Percentiles rank a stretch among this genome's conserved stretches.
Conservation (phyloP, 2,888 invertebrate species). For the Anaspis maculata region DNA sequence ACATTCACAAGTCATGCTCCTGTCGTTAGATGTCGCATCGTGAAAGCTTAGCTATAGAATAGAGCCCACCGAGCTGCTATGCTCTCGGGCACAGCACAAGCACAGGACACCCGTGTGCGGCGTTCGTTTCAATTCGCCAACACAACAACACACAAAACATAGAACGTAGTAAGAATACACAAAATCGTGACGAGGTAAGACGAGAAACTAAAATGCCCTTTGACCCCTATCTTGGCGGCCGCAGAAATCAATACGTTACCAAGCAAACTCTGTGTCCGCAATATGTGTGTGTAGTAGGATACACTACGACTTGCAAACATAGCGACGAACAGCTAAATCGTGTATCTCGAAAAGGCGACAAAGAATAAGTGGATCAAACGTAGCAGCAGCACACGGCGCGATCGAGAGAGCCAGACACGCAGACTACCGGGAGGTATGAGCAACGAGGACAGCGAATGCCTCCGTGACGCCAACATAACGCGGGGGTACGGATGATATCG, state of each 20-base stretch:
- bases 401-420: slow-evolving; percentile 3
- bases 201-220: slow-evolving; percentile 33
- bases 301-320: slow-evolving; percentile 28
- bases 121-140: slow-evolving; percentile 10
- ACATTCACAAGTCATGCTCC: no score
- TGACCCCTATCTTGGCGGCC: slow-evolving; percentile 41
- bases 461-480: no score
- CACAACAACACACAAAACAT: no score
- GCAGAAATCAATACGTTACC: slow-evolving; percentile 40
- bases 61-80: no score
- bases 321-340: slow-evolving; percentile 20
- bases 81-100: no score
- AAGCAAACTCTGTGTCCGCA: slow-evolving; percentile 30
- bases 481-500: no score
- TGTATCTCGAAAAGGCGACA: slow-evolving; percentile 20
- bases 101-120: background rate
- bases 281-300: slow-evolving; percentile 26
- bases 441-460: no score
- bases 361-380: slow-evolving; percentile 15
- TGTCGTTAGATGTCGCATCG: no score
- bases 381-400: background rate
- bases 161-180: slow-evolving; percentile 13
- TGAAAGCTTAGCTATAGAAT: no score
- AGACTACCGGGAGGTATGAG: no score
- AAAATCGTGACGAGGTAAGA: slow-evolving; percentile 21